Evolutionary conservation across 2,888 invertebrate genomes (phyloP).

Genomic region (Bursaphelenchus okinawaensis): DNA sequence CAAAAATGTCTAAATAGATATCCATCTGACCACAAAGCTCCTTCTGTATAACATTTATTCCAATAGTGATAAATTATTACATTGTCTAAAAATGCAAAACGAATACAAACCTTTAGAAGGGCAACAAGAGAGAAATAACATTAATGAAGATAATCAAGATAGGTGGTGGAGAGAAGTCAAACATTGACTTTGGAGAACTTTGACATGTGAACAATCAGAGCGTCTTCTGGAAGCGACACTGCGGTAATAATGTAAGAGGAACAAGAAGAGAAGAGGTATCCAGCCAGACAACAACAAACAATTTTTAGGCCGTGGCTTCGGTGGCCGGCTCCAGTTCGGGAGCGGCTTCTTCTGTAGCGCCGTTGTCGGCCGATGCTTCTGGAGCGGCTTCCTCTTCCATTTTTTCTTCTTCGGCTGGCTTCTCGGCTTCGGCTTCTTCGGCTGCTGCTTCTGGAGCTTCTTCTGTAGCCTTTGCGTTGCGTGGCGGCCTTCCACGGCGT

Average conservation of each 20-base stretch:
- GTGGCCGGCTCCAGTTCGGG: background rate
- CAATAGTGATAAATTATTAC: background rate
- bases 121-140: background rate
- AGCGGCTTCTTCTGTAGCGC: background rate
- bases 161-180: background rate
- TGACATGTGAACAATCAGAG: background rate
- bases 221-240: background rate
- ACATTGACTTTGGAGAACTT: background rate
- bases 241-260: background rate
- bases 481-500: constrained; percentile 28
- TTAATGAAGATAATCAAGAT: no score
- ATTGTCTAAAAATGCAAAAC: background rate
- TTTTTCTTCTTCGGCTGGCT: background rate
- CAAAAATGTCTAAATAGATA: no score
- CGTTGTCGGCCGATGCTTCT: background rate
- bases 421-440: background rate
- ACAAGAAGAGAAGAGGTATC: background rate
- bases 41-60: background rate
- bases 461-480: background rate
- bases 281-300: no score
- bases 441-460: no score
- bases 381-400: background rate
- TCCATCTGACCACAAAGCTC: no score
- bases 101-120: background rate
- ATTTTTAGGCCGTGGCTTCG: background rate